Percentiles rank a stretch among this genome's conserved stretches.
phyloP scores from a whole-genome alignment of 2,113 vertebrate species.

The Phrynosoma platyrhinos region DNA sequence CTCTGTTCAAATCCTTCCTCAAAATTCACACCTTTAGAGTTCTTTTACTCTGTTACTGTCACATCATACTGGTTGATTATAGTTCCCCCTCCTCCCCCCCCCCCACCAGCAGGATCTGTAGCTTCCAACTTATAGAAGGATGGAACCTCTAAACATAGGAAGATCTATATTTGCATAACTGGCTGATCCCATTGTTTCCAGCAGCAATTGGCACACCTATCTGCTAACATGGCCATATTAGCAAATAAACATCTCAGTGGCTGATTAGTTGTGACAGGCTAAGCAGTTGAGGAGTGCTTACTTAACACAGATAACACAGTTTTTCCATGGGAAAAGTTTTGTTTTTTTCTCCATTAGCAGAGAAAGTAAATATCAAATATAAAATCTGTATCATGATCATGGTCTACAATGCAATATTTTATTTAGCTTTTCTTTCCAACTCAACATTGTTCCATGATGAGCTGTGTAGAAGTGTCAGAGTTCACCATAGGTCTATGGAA shows the following conservation, averaged over 20 bases:
- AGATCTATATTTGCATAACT: not conserved
- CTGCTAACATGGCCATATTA: not conserved
- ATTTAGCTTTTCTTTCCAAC: conserved; percentile 15
- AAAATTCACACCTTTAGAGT: not conserved
- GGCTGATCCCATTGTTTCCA: not conserved
- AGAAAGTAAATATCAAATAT: conserved; percentile 24
- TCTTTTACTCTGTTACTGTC: not conserved
- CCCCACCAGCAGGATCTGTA: too few species aligned
- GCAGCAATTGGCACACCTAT: not conserved
- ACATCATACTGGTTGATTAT: not conserved
- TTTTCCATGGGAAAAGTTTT: not conserved
- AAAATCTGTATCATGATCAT: conserved; percentile 19
- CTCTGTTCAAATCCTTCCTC: not conserved
- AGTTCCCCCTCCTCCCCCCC: too few species aligned
- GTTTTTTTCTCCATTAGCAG: conserved; percentile 34
- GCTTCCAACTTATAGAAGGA: not conserved
- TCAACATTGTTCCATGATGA: conserved; percentile 32
- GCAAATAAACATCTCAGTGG: not conserved
- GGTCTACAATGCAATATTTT: conserved; percentile 5
- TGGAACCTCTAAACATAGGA: not conserved
- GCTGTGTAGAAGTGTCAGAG: conserved; percentile 39
- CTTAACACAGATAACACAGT: not conserved
- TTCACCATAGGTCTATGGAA: not conserved
- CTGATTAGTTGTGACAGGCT: not conserved
- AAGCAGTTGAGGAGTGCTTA: not conserved